phyloP scores from a whole-genome alignment of 1,140 invertebrate species.

The Drosophila grimshawi region DNA sequence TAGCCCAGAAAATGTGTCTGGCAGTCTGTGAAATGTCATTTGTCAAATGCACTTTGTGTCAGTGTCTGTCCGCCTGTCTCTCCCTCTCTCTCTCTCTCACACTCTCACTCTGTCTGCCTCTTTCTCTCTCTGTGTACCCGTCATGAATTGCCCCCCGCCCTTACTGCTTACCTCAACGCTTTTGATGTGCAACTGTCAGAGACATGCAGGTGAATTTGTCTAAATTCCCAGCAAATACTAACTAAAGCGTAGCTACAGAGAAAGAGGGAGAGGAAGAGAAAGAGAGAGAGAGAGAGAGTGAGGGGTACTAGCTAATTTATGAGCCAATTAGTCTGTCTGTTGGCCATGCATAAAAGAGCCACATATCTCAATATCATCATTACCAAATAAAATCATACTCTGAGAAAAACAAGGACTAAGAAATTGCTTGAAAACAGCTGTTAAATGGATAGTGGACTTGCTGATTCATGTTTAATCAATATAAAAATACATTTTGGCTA shows the following conservation, averaged over 20 bases:
- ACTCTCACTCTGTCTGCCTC: slow-evolving; percentile 45
- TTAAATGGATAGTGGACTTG: too few species aligned
- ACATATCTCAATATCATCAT: slow-evolving; percentile 51
- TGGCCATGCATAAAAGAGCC: slow-evolving; percentile 57
- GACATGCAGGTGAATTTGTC: slow-evolving; percentile 80
- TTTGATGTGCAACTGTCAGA: slow-evolving; percentile 74
- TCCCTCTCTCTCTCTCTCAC: neutral
- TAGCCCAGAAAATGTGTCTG: slow-evolving; percentile 59
- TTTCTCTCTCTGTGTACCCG: slow-evolving; percentile 21
- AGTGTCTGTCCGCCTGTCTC: slow-evolving; percentile 43
- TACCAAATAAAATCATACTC: slow-evolving; percentile 21
- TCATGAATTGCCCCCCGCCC: slow-evolving; percentile 37
- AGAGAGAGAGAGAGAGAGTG: neutral
- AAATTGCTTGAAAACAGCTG: too few species aligned
- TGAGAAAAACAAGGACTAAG: neutral
- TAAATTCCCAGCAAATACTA: slow-evolving; percentile 48
- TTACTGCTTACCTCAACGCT: slow-evolving; percentile 4
- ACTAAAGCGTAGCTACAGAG: neutral
- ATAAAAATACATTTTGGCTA: too few species aligned
- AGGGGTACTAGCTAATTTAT: slow-evolving; percentile 63
- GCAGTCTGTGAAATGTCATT: slow-evolving; percentile 82
- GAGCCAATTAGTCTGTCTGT: slow-evolving; percentile 75
- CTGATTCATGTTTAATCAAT: too few species aligned
- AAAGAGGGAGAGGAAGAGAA: neutral
- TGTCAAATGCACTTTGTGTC: slow-evolving; percentile 83